These are phyloP conservation scores for Carterocephalus palaemon DNA, from an alignment of 2,888 invertebrate genomes.

Conservation along the genomic window DNA sequence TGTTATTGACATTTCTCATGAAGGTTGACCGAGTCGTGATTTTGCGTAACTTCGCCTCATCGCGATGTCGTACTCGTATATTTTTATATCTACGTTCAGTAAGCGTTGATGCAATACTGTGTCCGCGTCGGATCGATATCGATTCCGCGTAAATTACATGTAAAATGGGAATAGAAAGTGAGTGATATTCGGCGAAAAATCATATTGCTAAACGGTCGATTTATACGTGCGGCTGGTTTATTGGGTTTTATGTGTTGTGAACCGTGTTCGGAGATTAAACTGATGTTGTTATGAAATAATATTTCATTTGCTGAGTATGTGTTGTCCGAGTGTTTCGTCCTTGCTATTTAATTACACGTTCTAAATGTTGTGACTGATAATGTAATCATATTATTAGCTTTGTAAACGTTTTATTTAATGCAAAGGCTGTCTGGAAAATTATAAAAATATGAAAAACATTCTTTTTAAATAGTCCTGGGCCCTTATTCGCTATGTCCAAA, in stretches of 20 bases:
- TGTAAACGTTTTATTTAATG: no score
- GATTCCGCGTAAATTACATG: slow-evolving; percentile 10
- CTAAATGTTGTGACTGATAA: slow-evolving; percentile 6
- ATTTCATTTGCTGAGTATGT: not conserved
- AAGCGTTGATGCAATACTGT: slow-evolving; percentile 50
- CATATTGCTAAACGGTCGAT: slow-evolving; percentile 5
- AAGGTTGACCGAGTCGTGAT: slow-evolving; percentile 72
- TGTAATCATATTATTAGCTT: not conserved
- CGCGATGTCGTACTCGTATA: slow-evolving; percentile 49
- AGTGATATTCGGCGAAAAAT: slow-evolving; percentile 30
- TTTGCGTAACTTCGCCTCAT: slow-evolving; percentile 69
- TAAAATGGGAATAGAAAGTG: slow-evolving; percentile 47
- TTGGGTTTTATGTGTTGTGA: not conserved
- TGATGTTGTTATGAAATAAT: not conserved
- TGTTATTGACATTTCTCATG: slow-evolving; percentile 74
- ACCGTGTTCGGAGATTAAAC: not conserved
- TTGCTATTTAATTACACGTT: slow-evolving; percentile 2
- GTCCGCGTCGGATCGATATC: slow-evolving; percentile 27
- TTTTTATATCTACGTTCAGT: slow-evolving; percentile 57
- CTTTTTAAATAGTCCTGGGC: no score
- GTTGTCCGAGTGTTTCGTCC: slow-evolving; percentile 1
- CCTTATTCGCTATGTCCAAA: no score
- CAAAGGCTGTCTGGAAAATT: no score
- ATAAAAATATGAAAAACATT: no score
- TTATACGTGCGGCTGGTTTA: not conserved